A percentile compares a stretch with the other conserved stretches of the same genome.
phyloP scores from a whole-genome alignment of 2,888 invertebrate species.

The Macaria liturata region DNA sequence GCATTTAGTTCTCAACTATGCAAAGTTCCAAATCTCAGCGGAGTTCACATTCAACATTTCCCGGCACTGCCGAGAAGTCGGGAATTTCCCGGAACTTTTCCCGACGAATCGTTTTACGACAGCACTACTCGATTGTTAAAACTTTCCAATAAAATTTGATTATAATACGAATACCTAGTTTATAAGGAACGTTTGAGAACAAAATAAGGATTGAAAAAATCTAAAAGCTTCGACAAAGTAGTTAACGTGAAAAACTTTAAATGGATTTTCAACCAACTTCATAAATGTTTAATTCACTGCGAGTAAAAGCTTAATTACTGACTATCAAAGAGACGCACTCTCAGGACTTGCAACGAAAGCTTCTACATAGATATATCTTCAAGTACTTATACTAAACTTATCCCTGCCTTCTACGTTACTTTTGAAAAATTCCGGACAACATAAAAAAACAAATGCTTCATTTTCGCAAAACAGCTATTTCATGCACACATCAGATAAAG shows the following conservation, averaged over 20 bases:
- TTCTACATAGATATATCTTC: no score
- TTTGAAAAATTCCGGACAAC: no score
- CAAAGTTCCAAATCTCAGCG: conserved; percentile 15
- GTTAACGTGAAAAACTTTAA: conserved; percentile 16
- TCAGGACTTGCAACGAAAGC: no score
- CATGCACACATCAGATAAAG: no score
- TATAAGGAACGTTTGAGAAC: neutral
- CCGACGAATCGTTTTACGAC: conserved; percentile 16
- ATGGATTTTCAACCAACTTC: conserved; percentile 14
- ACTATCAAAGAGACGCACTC: conserved; percentile 7
- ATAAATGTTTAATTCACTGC: conserved; percentile 12
- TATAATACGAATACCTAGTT: conserved; percentile 16
- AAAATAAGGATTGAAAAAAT: conserved; percentile 10
- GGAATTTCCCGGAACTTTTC: conserved; percentile 5
- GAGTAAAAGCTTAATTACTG: conserved; percentile 19
- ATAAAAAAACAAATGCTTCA: no score
- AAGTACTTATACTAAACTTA: no score
- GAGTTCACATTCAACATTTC: conserved; percentile 18
- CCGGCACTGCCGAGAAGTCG: conserved; percentile 3
- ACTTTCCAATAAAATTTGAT: conserved; percentile 42
- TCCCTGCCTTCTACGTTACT: no score
- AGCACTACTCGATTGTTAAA: conserved; percentile 19
- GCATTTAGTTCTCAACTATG: conserved; percentile 16
- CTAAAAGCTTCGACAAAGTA: conserved; percentile 12
- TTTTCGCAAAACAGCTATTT: no score